Percentiles rank a stretch among this genome's conserved stretches.
Conservation (phyloP, 2,797 vertebrate genomes). For the Dermochelys coriacea region DNA sequence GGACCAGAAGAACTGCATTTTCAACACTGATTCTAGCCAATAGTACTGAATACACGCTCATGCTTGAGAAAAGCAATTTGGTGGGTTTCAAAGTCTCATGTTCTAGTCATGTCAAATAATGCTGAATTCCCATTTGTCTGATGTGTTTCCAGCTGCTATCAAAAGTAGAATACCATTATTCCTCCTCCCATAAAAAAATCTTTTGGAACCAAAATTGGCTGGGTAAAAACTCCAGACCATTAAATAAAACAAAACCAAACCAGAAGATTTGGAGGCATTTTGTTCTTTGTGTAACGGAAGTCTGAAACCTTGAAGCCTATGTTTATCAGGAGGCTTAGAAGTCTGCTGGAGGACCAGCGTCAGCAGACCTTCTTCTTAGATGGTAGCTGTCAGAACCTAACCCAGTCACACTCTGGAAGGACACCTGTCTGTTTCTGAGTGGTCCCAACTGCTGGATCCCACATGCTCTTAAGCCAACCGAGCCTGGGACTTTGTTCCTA, state of each 20-base stretch:
- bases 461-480: too few species aligned
- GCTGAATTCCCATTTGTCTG: neutral
- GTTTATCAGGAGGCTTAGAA: neutral
- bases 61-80: neutral
- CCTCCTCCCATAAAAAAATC: neutral
- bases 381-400: too few species aligned
- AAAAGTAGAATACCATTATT: neutral
- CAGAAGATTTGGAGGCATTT: neutral
- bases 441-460: rapidly evolving
- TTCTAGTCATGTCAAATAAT: neutral
- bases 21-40: neutral
- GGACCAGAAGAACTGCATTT: too few species aligned
- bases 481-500: too few species aligned
- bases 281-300: neutral
- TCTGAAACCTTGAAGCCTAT: neutral
- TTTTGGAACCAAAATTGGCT: neutral
- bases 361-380: neutral
- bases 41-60: neutral
- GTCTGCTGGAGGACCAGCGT: neutral
- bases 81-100: neutral
- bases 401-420: too few species aligned
- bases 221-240: neutral
- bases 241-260: neutral
- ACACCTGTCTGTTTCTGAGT: neutral
- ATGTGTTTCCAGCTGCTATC: neutral